Evolutionary conservation across 2,113 vertebrate species (phyloP).

Genomic region (Anolis carolinensis): DNA sequence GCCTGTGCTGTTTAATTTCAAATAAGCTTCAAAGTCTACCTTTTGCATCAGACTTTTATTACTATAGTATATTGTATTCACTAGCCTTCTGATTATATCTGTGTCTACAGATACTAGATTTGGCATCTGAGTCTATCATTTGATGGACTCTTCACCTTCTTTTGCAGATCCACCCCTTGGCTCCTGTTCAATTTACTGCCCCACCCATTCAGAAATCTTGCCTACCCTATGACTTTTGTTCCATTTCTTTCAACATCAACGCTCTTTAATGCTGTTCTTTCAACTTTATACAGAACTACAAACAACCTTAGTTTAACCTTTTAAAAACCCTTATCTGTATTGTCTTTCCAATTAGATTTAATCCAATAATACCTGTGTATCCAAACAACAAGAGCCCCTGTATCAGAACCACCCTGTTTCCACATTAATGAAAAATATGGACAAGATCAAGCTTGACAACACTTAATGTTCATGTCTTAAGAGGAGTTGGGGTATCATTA

Average conservation of each 20-base stretch:
- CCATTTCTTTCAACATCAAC: neutral
- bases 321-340: constrained; percentile 6
- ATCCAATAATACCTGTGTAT: neutral
- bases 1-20: neutral
- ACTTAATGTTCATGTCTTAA: neutral
- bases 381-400: neutral
- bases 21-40: neutral
- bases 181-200: neutral
- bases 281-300: constrained; percentile 49
- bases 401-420: neutral
- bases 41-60: neutral
- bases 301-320: constrained; percentile 20
- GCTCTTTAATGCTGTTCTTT: constrained; percentile 24
- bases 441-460: neutral
- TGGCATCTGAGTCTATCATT: neutral
- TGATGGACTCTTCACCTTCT: neutral
- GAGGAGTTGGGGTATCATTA: neutral
- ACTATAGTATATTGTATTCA: neutral
- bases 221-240: constrained; percentile 25
- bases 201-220: neutral
- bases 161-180: neutral
- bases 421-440: neutral
- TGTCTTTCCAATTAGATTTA: accelerated
- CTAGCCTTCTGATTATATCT: neutral
- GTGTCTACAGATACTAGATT: neutral